phyloP scores from a whole-genome alignment of 2,888 invertebrate genomes.

The Ischnus inquisitorius region DNA sequence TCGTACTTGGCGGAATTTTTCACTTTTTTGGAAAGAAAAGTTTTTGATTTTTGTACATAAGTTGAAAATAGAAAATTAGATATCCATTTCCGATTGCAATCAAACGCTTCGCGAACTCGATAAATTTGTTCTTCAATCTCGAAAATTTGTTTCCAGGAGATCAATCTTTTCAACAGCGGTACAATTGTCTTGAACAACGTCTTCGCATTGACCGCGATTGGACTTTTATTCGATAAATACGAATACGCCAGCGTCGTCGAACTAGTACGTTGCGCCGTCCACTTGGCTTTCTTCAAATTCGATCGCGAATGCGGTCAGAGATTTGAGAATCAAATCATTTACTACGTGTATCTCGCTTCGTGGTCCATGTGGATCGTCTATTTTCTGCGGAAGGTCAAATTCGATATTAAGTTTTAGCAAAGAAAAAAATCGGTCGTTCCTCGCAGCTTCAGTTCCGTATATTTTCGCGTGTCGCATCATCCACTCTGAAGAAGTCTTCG shows the following conservation, averaged over 20 bases:
- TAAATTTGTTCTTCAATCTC: constrained; percentile 7
- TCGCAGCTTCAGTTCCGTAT: not conserved
- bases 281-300: constrained; percentile 85
- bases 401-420: constrained; percentile 45
- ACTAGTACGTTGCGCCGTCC: constrained; percentile 88
- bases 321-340: constrained; percentile 64
- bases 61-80: no score
- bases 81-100: constrained; percentile 9
- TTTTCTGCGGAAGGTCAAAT: constrained; percentile 59
- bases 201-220: constrained; percentile 89
- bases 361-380: constrained; percentile 75
- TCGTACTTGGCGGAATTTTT: no score
- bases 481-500: constrained; percentile 21
- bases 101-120: constrained; percentile 26
- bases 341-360: constrained; percentile 73
- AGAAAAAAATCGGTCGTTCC: constrained; percentile 5
- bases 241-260: constrained; percentile 89
- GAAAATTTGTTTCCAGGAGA: constrained; percentile 86
- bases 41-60: no score
- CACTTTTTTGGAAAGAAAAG: no score
- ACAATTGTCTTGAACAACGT: constrained; percentile 89
- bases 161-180: constrained; percentile 88
- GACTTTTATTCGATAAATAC: constrained; percentile 90
- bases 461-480: not conserved
- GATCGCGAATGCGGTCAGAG: constrained; percentile 30